phyloP scores from a whole-genome alignment of 2,113 vertebrate species.

The Copsychus sechellarum region DNA sequence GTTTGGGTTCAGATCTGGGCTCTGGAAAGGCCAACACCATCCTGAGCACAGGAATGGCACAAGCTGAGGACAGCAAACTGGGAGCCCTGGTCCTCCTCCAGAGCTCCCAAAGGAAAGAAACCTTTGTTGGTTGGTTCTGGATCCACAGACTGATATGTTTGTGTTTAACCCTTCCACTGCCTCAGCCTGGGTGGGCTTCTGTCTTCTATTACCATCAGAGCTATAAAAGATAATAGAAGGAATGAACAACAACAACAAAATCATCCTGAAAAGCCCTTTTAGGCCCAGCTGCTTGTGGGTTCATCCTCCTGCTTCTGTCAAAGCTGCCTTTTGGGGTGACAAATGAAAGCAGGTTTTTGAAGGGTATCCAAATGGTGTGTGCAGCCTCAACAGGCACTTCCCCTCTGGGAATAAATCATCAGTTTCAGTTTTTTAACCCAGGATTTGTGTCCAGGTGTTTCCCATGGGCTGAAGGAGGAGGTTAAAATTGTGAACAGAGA shows the following conservation, averaged over 20 bases:
- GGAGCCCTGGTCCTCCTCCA: neutral
- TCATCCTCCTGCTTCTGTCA: neutral
- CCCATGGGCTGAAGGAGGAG: neutral
- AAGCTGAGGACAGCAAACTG: accelerated
- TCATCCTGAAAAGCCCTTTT: neutral
- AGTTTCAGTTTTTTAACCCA: neutral
- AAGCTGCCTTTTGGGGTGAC: neutral
- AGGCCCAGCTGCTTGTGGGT: neutral
- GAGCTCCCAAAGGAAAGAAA: neutral
- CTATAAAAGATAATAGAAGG: neutral
- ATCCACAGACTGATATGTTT: neutral
- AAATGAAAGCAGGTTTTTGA: neutral
- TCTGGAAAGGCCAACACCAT: neutral
- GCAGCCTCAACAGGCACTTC: neutral
- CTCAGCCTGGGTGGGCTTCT: neutral
- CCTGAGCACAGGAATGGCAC: neutral
- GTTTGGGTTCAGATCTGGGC: neutral
- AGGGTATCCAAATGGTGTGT: accelerated
- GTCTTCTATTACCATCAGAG: neutral
- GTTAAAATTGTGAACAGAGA: neutral
- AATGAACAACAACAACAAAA: neutral
- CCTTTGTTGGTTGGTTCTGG: neutral
- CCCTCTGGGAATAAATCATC: neutral
- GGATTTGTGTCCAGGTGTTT: neutral
- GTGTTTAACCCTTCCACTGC: neutral